These are phyloP conservation scores for Pristionchus maxplancki DNA, from an alignment of 2,888 invertebrate species.

Conservation along the genomic window DNA sequence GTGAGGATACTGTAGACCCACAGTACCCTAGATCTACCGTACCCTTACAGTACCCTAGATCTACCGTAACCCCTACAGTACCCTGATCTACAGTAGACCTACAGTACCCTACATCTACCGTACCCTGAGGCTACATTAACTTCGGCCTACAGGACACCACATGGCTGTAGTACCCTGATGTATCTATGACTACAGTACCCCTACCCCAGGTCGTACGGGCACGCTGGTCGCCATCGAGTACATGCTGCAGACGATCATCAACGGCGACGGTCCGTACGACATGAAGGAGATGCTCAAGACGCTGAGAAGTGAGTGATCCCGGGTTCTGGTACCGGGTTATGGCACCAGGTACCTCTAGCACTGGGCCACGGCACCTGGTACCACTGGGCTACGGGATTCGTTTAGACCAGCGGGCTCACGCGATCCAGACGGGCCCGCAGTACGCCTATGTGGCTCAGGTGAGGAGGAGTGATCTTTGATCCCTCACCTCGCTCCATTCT, in stretches of 20 bases:
- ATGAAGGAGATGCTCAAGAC: constrained; percentile 39
- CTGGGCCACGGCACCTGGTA: not conserved
- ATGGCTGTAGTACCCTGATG: not conserved
- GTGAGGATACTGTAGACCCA: not conserved
- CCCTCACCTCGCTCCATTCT: not conserved
- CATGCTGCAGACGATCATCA: constrained; percentile 44
- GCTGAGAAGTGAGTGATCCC: constrained; percentile 12
- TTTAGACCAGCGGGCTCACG: constrained; percentile 48
- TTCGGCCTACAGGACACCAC: not conserved
- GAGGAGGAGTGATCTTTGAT: not conserved
- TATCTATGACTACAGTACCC: not conserved
- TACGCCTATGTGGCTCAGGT: constrained; percentile 37
- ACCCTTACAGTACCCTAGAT: not conserved
- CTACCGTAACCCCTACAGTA: not conserved
- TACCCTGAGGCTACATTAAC: not conserved
- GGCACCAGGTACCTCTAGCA: no score
- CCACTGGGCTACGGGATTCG: not conserved
- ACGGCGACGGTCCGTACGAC: not conserved
- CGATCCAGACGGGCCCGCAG: constrained; percentile 31
- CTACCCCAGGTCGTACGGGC: constrained; percentile 23
- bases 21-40: not conserved
- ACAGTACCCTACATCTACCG: not conserved
- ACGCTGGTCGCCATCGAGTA: constrained; percentile 37
- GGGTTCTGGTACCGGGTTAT: no score
- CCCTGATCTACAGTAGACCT: not conserved